Base-by-base conservation (phyloP, 2,797 vertebrate genomes). In the Pitangus sulphuratus region DNA sequence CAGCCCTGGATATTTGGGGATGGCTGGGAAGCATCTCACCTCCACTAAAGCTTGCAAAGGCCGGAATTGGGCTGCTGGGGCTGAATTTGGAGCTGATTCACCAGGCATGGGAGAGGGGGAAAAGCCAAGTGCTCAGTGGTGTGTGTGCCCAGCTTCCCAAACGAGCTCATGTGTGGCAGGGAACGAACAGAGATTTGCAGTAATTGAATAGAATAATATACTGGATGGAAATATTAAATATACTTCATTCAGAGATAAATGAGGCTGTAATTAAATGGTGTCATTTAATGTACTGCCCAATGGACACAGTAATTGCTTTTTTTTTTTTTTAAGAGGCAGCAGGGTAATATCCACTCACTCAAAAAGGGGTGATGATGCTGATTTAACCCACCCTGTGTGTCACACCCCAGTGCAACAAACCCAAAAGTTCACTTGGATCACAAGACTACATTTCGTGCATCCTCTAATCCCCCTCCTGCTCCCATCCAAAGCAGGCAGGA, bases 191-290 rank as follows among this genome's bases (percentile, higher is more conserved):
- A 95, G 88, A 85, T 89, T 81, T 79, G 54, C 91, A 54, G 75
- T 93, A 96, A 97, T 76, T 85, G 96, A 96, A 96, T 77, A 77
- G 95, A 97, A 97, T 91, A 91, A 97, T 64, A 77, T 90, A 84
- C 84, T 78, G 90, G 94, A 91, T 50, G 47, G 94, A 88, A 83
- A 95, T 87, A 95, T 97, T 42, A 96, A 95, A 97, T 97, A 95
- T 91, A 95, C 94, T 95, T 97, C 57, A 61, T 95, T 94, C 84
- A 40, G 88, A 95, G 89, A 96, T 93, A 96, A 96, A 97, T 97
- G 91, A 97, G 74, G 61, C 91, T 96, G 96, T 96, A 97, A 97
- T 97, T 97, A 98, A 98, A 96, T 3, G 9, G 75, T 93, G 91
- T 82, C 95, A 85, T 95, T 97, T 96, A 97, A 87, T 94, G 90